phyloP scores from a whole-genome alignment of 2,888 invertebrate genomes.

The Coelinius sp. region DNA sequence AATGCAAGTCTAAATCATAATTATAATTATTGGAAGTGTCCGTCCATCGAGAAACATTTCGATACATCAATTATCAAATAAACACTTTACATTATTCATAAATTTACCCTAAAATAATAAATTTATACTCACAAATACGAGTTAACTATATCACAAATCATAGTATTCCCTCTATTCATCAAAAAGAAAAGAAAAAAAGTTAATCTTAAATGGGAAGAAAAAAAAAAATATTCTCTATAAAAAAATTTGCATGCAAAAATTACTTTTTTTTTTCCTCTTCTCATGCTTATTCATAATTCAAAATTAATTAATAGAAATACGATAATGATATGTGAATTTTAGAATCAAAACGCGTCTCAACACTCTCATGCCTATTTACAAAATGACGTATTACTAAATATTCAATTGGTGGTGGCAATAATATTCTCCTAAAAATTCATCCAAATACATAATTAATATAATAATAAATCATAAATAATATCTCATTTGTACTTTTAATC shows the following conservation, averaged over 20 bases:
- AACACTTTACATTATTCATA: neutral
- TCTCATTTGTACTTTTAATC: conserved; percentile 15
- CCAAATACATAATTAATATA: too few relatives aligned
- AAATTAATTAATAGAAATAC: neutral
- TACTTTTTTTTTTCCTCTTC: too few relatives aligned
- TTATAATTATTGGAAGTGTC: neutral
- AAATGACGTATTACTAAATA: too few relatives aligned
- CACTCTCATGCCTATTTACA: neutral
- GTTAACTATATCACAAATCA: conserved; percentile 49
- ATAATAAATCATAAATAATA: neutral
- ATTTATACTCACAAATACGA: conserved; percentile 37
- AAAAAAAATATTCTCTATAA: too few relatives aligned
- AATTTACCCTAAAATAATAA: neutral
- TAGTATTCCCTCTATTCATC: neutral
- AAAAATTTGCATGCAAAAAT: neutral
- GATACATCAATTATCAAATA: neutral
- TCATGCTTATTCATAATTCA: neutral
- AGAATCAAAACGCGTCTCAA: too few relatives aligned
- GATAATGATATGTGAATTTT: too few relatives aligned
- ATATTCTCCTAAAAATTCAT: too few relatives aligned
- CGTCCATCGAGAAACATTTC: neutral
- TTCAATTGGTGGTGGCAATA: too few relatives aligned
- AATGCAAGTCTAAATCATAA: neutral
- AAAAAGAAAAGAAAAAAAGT: too few relatives aligned
- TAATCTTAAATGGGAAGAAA: neutral